These are phyloP conservation scores for Semnornis frantzii DNA, from an alignment of 2,113 vertebrate genomes.

Conservation along the genomic window DNA sequence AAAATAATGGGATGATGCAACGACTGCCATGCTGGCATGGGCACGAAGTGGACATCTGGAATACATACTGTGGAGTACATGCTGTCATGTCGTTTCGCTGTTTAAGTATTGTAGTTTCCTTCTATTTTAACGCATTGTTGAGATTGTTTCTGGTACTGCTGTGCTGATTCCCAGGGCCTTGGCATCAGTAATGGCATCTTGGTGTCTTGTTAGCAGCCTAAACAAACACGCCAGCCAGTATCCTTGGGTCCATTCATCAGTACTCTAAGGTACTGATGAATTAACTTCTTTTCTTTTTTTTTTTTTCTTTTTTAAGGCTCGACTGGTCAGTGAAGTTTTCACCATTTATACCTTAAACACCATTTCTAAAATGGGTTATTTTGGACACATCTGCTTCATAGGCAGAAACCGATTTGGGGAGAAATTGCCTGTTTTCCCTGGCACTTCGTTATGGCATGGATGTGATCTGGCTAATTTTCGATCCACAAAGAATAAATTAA, in stretches of 20 bases:
- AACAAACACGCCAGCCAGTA: background rate
- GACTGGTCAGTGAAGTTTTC: background rate
- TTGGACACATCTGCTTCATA: background rate
- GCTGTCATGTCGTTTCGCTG: background rate
- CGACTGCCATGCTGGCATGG: background rate
- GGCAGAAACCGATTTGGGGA: background rate
- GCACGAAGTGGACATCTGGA: background rate
- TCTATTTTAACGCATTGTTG: fast-evolving
- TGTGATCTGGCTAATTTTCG: background rate
- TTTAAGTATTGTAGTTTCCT: background rate
- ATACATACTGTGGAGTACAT: background rate
- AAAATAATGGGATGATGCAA: background rate
- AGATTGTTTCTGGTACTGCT: background rate
- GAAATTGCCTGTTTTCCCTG: background rate
- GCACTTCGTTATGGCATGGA: background rate
- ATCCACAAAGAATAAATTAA: background rate
- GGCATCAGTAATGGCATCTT: background rate
- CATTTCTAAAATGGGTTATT: background rate
- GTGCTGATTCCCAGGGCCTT: background rate
- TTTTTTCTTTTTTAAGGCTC: background rate
- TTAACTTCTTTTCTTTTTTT: background rate
- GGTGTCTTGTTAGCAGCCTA: background rate
- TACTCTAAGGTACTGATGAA: background rate
- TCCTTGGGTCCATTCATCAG: background rate
- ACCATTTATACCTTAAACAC: background rate